phyloP scores from a whole-genome alignment of 2,888 invertebrate species.

The Pogonocherus hispidulus region DNA sequence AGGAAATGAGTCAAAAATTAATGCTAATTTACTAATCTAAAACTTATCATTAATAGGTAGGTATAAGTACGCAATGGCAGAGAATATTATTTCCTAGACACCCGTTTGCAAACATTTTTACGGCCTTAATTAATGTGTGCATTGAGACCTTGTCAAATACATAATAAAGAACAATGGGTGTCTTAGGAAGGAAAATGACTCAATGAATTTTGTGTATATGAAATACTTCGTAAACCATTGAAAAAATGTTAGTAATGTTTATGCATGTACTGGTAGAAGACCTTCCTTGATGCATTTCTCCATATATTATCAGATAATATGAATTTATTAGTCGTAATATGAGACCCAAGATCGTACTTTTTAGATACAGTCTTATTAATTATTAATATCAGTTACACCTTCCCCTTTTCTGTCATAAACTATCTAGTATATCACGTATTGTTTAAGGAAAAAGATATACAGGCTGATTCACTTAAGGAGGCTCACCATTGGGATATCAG shows the following conservation, averaged over 20 bases:
- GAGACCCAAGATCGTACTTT: background rate
- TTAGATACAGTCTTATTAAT: background rate
- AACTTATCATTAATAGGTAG: no score
- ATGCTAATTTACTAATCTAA: no score
- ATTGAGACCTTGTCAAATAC: background rate
- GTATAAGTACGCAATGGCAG: no score
- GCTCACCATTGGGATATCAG: no score
- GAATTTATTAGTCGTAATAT: background rate
- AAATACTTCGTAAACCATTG: background rate
- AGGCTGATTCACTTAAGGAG: no score
- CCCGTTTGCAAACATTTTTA: background rate
- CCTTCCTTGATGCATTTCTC: conserved; percentile 18
- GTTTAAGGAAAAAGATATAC: no score
- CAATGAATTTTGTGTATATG: background rate
- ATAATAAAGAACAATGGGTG: background rate
- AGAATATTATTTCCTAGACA: no score
- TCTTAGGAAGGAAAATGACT: background rate
- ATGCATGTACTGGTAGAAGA: conserved; percentile 6
- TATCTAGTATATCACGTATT: no score
- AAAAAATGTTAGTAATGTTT: background rate
- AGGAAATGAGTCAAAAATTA: no score
- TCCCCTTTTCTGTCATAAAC: background rate
- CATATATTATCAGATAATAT: background rate
- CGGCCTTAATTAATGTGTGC: background rate
- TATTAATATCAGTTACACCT: background rate